Base-by-base conservation (phyloP, 2,797 vertebrate genomes). In the Anniella stebbinsi region DNA sequence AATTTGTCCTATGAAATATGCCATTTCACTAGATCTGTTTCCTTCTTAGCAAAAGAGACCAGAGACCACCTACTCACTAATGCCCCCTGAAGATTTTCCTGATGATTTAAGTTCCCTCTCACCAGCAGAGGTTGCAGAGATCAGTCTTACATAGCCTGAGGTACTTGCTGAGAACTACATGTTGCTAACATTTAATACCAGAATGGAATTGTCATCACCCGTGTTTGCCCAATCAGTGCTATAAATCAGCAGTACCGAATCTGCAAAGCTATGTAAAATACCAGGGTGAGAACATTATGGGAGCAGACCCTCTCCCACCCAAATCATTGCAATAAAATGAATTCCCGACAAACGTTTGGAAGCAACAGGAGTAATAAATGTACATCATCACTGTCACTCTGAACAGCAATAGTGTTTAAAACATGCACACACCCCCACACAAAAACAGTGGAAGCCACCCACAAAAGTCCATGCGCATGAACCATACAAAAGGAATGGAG, bases 1-100 rank as follows among this genome's bases (percentile, higher is more conserved):
- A 73, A 48, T 80, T 67, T 69, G 25, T 69, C 23, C 6, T 87
- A 51, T 5, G 69, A 73, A 57, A 5, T 36, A 28, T 25, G 21
- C 36, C 21, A 38, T 6, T 82, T 38, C 21, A 12, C 60, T 11
- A 63, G 10, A 67, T n/a, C 30, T 48, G 36, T 87, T 87, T n/a
- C 21, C 33, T 51, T n/a, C 57, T 54, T 77, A 45, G 36, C 15
- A 85, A 85, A 89, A 60, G 63, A 78, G 66, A 89, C 17, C 78
- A 51, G 7, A 89, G 85, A 23, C 48, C 48, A 80, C 66, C 76
- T 78, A 13, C 45, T 4, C 63, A 77, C 41, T 41, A 63, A 78
- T n/a, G 23, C 67, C 8, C 63, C 57, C 21, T 63, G 73, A 48
- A 77, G 63, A 15, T 15, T n/a, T 66, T 77, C 57, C 11, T 66